Conservation (phyloP, 2,888 invertebrate species). For the Actias luna region DNA sequence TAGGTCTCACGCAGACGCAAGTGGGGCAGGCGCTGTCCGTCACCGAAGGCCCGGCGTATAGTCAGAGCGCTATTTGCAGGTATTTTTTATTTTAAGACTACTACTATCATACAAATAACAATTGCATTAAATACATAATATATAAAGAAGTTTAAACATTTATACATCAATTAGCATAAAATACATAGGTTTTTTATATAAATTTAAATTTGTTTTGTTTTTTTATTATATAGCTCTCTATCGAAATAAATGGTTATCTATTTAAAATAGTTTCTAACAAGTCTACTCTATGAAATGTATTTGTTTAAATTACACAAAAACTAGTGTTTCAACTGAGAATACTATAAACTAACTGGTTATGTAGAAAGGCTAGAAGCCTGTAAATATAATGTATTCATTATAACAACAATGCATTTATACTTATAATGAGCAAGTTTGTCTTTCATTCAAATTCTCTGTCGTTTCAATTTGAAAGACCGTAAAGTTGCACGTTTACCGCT, state of each 20-base stretch:
- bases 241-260: not conserved
- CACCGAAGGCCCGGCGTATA: slow-evolving; percentile 98
- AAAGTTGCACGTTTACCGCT: slow-evolving; percentile 74
- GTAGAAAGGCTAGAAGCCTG: too few species aligned
- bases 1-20: slow-evolving; percentile 98
- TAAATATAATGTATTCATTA: too few species aligned
- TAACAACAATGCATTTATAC: not conserved
- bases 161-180: too few species aligned
- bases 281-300: not conserved
- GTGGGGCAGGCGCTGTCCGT: slow-evolving; percentile 98
- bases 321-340: not conserved
- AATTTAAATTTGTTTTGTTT: too few species aligned
- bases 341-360: too few species aligned
- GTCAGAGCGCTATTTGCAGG: slow-evolving; percentile 99
- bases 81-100: slow-evolving; percentile 55
- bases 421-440: not conserved
- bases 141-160: too few species aligned
- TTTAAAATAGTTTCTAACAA: not conserved
- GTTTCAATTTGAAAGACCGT: slow-evolving; percentile 30
- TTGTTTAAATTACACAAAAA: not conserved
- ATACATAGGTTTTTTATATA: too few species aligned
- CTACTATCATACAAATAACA: not conserved
- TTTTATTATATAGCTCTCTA: too few species aligned
- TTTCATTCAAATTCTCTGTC: not conserved
- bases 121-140: not conserved